These are phyloP conservation scores for Acomys russatus DNA, from an alignment of 2,797 vertebrate genomes.

Conservation along the genomic window DNA sequence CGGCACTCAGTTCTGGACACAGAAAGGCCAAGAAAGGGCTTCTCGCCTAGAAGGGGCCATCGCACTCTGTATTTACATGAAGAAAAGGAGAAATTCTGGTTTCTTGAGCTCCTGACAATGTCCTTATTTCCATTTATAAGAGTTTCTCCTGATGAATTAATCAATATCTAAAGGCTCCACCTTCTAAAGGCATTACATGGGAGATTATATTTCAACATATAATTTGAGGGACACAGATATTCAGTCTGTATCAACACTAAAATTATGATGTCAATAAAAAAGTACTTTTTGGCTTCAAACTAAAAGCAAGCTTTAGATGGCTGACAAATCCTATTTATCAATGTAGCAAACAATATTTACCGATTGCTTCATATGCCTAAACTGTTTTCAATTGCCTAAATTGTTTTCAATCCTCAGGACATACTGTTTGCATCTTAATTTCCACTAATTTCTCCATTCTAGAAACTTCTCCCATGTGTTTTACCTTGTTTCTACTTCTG, in stretches of 20 bases:
- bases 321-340: conserved; percentile 70
- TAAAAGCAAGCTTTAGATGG: conserved; percentile 76
- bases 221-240: not conserved
- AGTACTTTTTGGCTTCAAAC: conserved; percentile 59
- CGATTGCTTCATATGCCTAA: conserved; percentile 70
- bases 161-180: not conserved
- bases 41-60: not conserved
- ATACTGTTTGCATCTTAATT: conserved; percentile 74
- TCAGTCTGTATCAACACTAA: not conserved
- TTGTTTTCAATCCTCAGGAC: conserved; percentile 75
- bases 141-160: not conserved
- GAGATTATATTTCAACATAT: not conserved
- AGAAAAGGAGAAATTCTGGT: no score
- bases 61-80: not conserved
- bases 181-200: not conserved
- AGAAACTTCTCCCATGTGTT: conserved; percentile 53
- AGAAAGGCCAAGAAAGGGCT: not conserved
- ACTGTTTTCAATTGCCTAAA: conserved; percentile 76
- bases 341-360: conserved; percentile 72
- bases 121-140: not conserved
- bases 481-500: conserved; percentile 76
- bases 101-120: not conserved
- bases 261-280: conserved; percentile 72
- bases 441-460: conserved; percentile 73
- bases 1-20: not conserved